Evolutionary conservation across 2,113 vertebrate genomes (phyloP).

Genomic region (Ameiurus melas): DNA sequence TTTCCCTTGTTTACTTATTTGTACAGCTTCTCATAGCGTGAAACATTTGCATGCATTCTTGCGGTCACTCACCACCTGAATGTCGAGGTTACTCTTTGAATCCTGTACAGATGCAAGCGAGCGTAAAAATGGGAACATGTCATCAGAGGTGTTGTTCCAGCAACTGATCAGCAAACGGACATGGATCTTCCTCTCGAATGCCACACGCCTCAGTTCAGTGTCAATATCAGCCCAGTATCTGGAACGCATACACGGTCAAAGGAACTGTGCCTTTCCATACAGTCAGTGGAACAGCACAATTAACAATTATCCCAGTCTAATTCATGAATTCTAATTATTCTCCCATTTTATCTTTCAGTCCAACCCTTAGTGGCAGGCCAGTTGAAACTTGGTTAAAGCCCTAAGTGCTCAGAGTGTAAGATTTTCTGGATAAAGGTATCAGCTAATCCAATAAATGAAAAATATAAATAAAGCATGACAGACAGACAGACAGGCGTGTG

Average conservation of each 20-base stretch:
- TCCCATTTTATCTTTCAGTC: background rate
- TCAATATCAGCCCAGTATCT: slow-evolving; percentile 88
- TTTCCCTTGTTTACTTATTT: background rate
- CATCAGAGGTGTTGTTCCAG: slow-evolving; percentile 71
- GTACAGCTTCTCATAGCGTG: background rate
- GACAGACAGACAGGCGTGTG: no score
- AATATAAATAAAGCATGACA: background rate
- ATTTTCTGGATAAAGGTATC: background rate
- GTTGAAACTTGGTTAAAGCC: background rate
- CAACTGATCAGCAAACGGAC: slow-evolving; percentile 81
- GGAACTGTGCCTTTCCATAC: background rate
- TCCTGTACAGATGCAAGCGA: slow-evolving; percentile 79
- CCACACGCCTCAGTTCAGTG: slow-evolving; percentile 68
- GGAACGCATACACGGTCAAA: slow-evolving; percentile 21
- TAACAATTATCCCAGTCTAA: background rate
- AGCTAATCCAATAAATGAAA: background rate
- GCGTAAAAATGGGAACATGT: slow-evolving; percentile 83
- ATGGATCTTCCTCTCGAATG: slow-evolving; percentile 69
- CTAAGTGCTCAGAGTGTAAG: background rate
- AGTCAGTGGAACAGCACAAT: background rate
- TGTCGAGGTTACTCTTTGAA: slow-evolving; percentile 66
- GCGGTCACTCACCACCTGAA: slow-evolving; percentile 80
- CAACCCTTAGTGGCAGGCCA: background rate
- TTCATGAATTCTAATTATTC: background rate
- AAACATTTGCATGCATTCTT: background rate